phyloP scores from a whole-genome alignment of 2,797 vertebrate species.

The Huso huso region DNA sequence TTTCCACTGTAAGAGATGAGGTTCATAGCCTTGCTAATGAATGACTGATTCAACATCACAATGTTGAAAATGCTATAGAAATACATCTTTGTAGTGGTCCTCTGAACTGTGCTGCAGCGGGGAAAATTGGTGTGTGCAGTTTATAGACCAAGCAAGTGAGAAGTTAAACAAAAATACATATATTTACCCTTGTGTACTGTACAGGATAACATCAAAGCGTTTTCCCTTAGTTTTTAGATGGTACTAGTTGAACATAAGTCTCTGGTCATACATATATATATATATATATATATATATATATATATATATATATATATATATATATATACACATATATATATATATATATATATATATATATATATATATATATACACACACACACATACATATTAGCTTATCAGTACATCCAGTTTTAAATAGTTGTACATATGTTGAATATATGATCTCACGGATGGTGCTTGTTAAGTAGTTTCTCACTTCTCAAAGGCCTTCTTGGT shows the following conservation, averaged over 20 bases:
- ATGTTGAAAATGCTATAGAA: background rate
- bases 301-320: too few species aligned
- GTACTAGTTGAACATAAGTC: constrained; percentile 3
- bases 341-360: too few species aligned
- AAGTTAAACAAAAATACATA: constrained; percentile 7
- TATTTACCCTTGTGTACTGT: constrained; percentile 6
- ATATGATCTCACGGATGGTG: constrained; percentile 21
- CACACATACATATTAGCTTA: constrained; percentile 9
- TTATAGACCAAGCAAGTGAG: constrained; percentile 1
- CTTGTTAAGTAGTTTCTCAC: constrained; percentile 17
- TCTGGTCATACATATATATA: constrained; percentile 4
- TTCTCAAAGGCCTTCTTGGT: constrained; percentile 21
- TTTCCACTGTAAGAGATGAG: too few species aligned
- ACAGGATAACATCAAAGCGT: background rate
- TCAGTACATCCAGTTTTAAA: constrained; percentile 13
- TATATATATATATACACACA: background rate
- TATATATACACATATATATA: background rate
- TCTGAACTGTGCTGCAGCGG: background rate
- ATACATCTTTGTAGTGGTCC: background rate
- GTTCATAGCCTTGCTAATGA: background rate
- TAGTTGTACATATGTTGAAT: constrained; percentile 27
- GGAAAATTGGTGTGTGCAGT: background rate
- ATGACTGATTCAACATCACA: constrained; percentile 4
- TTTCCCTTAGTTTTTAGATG: too few species aligned
- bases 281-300: too few species aligned